Conservation (phyloP, 2,797 vertebrate genomes). For the Hapalemur alaotrensis region DNA sequence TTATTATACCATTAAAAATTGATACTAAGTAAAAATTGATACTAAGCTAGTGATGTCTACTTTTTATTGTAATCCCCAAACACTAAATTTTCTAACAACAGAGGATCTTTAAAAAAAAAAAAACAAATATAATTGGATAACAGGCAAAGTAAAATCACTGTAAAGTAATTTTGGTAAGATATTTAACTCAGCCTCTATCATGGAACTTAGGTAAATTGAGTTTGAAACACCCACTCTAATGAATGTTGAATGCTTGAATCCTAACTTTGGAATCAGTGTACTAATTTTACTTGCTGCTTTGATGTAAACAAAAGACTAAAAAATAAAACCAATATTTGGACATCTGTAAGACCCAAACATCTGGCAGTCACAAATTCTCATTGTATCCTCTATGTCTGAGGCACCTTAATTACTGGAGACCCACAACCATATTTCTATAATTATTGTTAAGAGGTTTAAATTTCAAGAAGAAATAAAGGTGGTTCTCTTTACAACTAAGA, state of each 20-base stretch:
- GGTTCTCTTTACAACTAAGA: neutral
- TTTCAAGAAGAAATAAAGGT: neutral
- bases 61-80: constrained; percentile 24
- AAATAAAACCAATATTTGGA: neutral
- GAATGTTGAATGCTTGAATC: neutral
- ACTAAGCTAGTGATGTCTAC: neutral
- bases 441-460: neutral
- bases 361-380: neutral
- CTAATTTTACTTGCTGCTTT: constrained; percentile 3
- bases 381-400: neutral
- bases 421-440: neutral
- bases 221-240: neutral
- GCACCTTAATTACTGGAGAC: neutral
- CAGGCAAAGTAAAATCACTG: neutral
- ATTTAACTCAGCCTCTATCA: neutral
- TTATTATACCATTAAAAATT: constrained; percentile 3
- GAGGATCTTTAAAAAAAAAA: neutral
- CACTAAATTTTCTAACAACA: neutral
- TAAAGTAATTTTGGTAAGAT: constrained; percentile 27
- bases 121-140: neutral
- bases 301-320: neutral
- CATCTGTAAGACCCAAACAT: neutral
- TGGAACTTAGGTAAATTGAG: neutral
- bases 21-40: neutral
- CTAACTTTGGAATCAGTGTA: neutral